Evolutionary conservation across 1,140 invertebrate species (phyloP).

Genomic region (Ceratina australensis): DNA sequence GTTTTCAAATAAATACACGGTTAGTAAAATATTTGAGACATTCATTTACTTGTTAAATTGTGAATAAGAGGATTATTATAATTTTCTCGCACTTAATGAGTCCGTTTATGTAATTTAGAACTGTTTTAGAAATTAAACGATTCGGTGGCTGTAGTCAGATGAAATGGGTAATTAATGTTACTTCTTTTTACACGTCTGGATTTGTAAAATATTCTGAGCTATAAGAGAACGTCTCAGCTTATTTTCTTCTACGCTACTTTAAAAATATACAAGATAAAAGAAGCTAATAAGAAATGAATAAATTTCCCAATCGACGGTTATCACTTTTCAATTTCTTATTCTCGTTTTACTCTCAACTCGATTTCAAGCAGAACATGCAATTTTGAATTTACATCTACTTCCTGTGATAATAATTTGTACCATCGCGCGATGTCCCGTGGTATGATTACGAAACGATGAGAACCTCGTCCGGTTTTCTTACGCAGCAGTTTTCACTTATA

Average conservation of each 20-base stretch:
- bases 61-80: too few species aligned
- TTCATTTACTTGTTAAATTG: too few species aligned
- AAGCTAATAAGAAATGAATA: too few species aligned
- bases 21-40: too few species aligned
- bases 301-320: background rate
- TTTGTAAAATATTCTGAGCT: background rate
- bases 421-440: background rate
- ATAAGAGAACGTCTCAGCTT: too few species aligned
- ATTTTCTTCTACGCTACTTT: background rate
- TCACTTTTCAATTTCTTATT: background rate
- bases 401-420: background rate
- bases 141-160: slow-evolving; percentile 11
- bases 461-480: background rate
- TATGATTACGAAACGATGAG: background rate
- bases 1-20: background rate
- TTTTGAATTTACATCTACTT: background rate
- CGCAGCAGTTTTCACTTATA: background rate
- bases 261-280: background rate
- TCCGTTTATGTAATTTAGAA: background rate
- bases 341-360: background rate
- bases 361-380: slow-evolving; percentile 23
- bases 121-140: background rate
- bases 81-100: background rate
- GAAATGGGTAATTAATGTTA: slow-evolving; percentile 12
- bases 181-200: slow-evolving; percentile 7